Conservation (phyloP, 2,113 vertebrate species). For the Notiomystis cincta region DNA sequence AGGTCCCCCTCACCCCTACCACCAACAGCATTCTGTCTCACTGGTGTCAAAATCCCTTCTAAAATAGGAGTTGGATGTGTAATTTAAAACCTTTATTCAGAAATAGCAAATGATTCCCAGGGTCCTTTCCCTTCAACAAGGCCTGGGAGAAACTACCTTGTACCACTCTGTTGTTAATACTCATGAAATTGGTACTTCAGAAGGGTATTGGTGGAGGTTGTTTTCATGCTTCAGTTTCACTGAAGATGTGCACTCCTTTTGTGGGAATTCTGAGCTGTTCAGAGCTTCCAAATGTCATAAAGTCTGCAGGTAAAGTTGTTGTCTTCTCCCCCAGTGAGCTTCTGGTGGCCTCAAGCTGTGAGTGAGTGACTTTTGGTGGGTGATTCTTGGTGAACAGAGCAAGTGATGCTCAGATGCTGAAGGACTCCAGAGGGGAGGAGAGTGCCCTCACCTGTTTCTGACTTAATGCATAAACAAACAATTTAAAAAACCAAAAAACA, state of each 20-base stretch:
- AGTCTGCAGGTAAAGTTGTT: not conserved
- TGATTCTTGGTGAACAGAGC: not conserved
- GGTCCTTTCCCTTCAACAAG: not conserved
- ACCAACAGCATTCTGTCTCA: too few relatives aligned
- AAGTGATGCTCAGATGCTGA: not conserved
- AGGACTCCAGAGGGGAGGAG: not conserved
- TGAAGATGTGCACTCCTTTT: not conserved
- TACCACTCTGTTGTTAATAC: not conserved
- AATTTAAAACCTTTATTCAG: not conserved
- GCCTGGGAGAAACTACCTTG: not conserved
- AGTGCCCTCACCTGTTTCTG: not conserved
- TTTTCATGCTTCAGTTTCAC: not conserved
- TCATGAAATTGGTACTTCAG: not conserved
- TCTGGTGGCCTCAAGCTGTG: not conserved
- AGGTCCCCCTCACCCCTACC: not conserved
- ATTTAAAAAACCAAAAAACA: fast-evolving
- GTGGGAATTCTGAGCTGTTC: not conserved
- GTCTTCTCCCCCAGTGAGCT: not conserved
- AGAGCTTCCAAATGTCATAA: not conserved
- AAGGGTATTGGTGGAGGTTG: not conserved
- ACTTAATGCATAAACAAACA: not conserved
- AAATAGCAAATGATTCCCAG: not conserved
- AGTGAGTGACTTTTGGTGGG: not conserved
- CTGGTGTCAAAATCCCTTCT: not conserved
- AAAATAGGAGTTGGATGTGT: not conserved